Evolutionary conservation across 2,113 vertebrate species (phyloP).

Genomic region (Pomatorhinus ruficollis): DNA sequence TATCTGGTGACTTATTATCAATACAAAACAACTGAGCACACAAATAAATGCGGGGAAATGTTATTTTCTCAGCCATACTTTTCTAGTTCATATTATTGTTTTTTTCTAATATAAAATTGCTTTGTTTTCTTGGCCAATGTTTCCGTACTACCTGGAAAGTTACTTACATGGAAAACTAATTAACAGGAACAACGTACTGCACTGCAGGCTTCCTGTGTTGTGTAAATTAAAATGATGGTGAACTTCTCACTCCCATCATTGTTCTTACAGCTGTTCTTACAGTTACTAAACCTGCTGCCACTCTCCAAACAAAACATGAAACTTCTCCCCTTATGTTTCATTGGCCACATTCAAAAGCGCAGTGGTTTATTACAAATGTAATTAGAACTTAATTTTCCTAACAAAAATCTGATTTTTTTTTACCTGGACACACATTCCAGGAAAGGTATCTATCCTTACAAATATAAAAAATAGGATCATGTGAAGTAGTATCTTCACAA

Average conservation of each 20-base stretch:
- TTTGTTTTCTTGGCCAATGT: neutral
- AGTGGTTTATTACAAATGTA: neutral
- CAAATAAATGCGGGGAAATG: neutral
- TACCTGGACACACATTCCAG: neutral
- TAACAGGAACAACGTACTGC: neutral
- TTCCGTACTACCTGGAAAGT: neutral
- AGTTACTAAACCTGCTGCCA: neutral
- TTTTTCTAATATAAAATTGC: neutral
- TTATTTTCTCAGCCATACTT: neutral
- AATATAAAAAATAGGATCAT: neutral
- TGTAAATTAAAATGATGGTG: neutral
- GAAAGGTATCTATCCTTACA: neutral
- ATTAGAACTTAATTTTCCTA: neutral
- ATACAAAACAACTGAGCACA: neutral
- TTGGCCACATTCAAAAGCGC: neutral
- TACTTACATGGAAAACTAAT: neutral
- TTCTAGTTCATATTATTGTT: neutral
- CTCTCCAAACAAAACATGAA: neutral
- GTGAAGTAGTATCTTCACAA: neutral
- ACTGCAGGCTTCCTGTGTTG: neutral
- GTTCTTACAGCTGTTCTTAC: neutral
- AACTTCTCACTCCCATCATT: neutral
- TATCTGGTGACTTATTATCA: neutral
- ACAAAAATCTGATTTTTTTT: neutral
- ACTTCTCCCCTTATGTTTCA: neutral